These are phyloP conservation scores for Spodoptera littoralis DNA, from an alignment of 2,888 invertebrate species.

Conservation along the genomic window DNA sequence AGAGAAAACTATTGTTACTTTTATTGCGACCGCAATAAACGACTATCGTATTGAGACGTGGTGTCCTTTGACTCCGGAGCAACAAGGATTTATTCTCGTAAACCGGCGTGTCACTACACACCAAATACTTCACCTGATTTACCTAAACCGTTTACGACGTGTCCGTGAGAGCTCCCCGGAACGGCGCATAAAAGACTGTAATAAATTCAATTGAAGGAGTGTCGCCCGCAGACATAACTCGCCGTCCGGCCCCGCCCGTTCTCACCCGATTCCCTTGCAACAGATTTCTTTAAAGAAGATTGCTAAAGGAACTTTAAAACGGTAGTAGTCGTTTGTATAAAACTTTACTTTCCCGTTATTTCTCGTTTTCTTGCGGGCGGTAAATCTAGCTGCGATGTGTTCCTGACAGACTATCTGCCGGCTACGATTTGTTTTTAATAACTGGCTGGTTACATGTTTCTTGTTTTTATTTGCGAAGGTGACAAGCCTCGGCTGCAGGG, in stretches of 20 bases:
- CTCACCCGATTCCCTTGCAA: slow-evolving; percentile 61
- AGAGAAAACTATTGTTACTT: slow-evolving; percentile 29
- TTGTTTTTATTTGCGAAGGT: slow-evolving; percentile 18
- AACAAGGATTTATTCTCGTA: slow-evolving; percentile 35
- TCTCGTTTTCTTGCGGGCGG: slow-evolving; percentile 58
- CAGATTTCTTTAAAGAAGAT: slow-evolving; percentile 74
- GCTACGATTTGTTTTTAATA: slow-evolving; percentile 50
- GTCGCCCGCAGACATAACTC: slow-evolving; percentile 76
- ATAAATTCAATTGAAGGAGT: slow-evolving; percentile 81
- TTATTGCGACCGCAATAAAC: slow-evolving; percentile 19
- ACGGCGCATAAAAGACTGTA: slow-evolving; percentile 71
- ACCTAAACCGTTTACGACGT: slow-evolving; percentile 60
- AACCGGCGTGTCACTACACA: slow-evolving; percentile 29
- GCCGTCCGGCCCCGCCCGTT: slow-evolving; percentile 64
- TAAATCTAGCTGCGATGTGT: slow-evolving; percentile 59
- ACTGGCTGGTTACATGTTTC: slow-evolving; percentile 26
- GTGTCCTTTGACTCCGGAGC: slow-evolving; percentile 13
- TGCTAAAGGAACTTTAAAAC: slow-evolving; percentile 75
- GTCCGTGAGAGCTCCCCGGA: slow-evolving; percentile 51
- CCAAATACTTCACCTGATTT: slow-evolving; percentile 53
- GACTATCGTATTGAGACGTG: slow-evolving; percentile 24
- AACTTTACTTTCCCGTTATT: slow-evolving; percentile 72
- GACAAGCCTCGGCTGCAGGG: neutral
- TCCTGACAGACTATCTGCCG: slow-evolving; percentile 62
- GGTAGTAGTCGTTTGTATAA: slow-evolving; percentile 76